Evolutionary conservation across 2,888 invertebrate genomes (phyloP), one percentile per base, ranked within the genome.

Genomic region (Macropis europaea): DNA sequence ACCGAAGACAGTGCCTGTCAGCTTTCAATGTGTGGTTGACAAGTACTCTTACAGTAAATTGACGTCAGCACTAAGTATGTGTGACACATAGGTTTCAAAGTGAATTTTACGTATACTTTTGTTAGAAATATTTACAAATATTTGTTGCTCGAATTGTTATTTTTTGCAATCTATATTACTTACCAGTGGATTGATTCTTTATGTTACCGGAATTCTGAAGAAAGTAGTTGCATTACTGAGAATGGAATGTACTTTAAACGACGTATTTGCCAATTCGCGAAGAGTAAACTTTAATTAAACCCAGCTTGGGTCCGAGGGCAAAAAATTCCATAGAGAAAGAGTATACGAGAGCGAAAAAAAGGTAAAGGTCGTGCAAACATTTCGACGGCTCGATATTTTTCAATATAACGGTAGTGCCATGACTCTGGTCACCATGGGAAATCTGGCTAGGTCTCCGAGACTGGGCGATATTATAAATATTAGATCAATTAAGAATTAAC

Each of bases 401-500:
- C 87, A 88, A 88, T 87, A 86, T 85, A 83, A 76, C 79, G 69
- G 54, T 45, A 54, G 71, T 74, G 64, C 70, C 59, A 78, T 57
- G 66, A 71, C 77, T 73, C 77, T 67, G 85, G 83, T 87, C 87
- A 88, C 87, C 88, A 79, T 72, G 88, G 88, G 88, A 88, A 88
- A 88, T 88, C 87, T 88, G 82, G 68, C 71, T 43, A 54, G 79
- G 69, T 72, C 73, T 67, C 76, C 66, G 70, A 75, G 69, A 71
- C 75, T 66, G 80, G 77, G 67, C 77, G 82, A 83, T 86, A 84
- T 86, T 82, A 88, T 85, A 87, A 88, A 88, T 87, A 87, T 86
- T 87, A 84, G 82, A 86, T 86, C 84, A 83, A 88, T 88, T 87
- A 88, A 85, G 75, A 84, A 84, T 84, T 82, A 84, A 85, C 82